Percentiles rank a stretch among this genome's conserved stretches.
Conservation (phyloP, 2,888 invertebrate species). For the Acleris holmiana region DNA sequence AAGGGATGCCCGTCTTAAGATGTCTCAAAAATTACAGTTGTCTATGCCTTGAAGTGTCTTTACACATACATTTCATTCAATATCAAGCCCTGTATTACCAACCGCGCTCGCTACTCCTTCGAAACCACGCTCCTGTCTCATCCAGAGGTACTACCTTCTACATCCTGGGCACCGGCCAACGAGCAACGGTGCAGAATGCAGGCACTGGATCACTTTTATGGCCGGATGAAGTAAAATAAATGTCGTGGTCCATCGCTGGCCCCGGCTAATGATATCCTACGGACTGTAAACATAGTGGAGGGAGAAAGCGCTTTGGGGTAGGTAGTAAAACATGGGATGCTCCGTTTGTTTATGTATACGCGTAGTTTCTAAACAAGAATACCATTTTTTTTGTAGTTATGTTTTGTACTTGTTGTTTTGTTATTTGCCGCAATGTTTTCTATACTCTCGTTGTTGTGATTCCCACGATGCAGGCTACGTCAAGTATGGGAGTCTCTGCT, state of each 20-base stretch:
- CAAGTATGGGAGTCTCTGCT: no score
- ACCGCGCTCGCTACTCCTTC: background rate
- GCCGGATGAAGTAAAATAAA: slow-evolving; percentile 84
- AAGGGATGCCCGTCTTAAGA: no score
- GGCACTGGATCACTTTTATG: slow-evolving; percentile 84
- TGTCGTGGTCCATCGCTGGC: slow-evolving; percentile 80
- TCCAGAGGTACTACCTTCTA: slow-evolving; percentile 47
- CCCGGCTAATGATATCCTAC: slow-evolving; percentile 77
- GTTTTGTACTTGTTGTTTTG: no score
- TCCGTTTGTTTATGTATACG: slow-evolving; percentile 14
- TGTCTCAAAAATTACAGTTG: no score
- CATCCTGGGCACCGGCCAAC: slow-evolving; percentile 45
- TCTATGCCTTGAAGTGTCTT: no score
- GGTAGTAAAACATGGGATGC: slow-evolving; percentile 24
- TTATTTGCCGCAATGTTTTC: no score
- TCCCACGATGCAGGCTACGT: no score
- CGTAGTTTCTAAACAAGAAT: no score
- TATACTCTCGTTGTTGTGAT: no score
- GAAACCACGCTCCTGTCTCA: slow-evolving; percentile 23
- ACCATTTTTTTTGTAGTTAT: no score
- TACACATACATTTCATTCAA: no score
- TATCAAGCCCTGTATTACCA: no score
- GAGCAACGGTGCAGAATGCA: slow-evolving; percentile 79
- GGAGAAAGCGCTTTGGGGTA: slow-evolving; percentile 4
- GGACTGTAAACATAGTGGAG: slow-evolving; percentile 50